Percentiles rank a stretch among this genome's conserved stretches.
These are phyloP conservation scores for Cathartes aura DNA, from an alignment of 2,113 vertebrate genomes.

Conservation along the genomic window DNA sequence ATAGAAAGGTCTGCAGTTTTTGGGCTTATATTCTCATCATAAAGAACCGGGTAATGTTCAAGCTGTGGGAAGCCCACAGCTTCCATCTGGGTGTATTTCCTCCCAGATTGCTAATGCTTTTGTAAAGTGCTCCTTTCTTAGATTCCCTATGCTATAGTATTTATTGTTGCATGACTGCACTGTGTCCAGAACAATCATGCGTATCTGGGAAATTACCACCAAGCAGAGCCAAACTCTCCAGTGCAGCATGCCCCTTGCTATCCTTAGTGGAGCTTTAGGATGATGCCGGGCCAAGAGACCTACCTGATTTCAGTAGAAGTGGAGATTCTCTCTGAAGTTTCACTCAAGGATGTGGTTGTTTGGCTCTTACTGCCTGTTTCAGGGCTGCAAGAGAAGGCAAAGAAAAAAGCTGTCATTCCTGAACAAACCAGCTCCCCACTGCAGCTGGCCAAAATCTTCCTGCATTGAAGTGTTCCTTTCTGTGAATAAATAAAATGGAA, in stretches of 20 bases:
- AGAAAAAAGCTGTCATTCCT: neutral
- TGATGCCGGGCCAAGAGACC: neutral
- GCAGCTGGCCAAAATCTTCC: neutral
- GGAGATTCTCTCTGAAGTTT: neutral
- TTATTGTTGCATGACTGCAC: neutral
- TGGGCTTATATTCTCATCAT: neutral
- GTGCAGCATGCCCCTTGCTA: neutral
- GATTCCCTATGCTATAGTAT: neutral
- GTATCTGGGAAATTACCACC: neutral
- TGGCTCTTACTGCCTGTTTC: neutral
- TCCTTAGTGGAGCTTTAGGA: neutral
- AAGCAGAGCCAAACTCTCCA: neutral
- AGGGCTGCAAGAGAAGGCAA: constrained; percentile 5
- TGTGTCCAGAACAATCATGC: neutral
- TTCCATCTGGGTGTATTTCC: neutral
- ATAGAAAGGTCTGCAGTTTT: neutral
- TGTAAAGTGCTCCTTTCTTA: neutral
- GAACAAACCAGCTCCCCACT: neutral
- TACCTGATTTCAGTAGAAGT: neutral
- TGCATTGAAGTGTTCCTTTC: neutral
- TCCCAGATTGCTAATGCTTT: neutral
- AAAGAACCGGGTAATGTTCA: neutral
- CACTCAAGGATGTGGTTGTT: neutral
- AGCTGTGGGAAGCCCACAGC: neutral
- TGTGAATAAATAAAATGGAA: neutral